phyloP scores from a whole-genome alignment of 2,888 invertebrate genomes.

The Torymus tubicola region DNA sequence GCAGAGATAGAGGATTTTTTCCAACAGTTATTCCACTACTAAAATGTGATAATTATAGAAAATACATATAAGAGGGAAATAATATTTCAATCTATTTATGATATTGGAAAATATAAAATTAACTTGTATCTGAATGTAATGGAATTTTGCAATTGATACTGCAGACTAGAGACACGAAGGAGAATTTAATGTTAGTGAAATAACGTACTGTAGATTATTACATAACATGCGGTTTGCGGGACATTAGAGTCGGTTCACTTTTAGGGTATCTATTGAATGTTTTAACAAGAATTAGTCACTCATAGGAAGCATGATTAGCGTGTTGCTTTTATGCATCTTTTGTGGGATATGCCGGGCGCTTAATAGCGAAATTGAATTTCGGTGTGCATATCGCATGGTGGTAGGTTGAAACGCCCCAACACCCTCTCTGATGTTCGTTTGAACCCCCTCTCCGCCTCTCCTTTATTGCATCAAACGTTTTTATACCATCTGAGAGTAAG shows the following conservation, averaged over 20 bases:
- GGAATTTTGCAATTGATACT: no score
- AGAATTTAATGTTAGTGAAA: no score
- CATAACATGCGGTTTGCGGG: no score
- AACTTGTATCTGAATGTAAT: no score
- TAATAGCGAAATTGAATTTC: conserved; percentile 53
- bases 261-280: conserved; percentile 26
- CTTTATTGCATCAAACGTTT: conserved; percentile 41
- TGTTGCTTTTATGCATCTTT: conserved; percentile 44
- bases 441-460: conserved; percentile 10
- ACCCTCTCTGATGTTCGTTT: conserved; percentile 49
- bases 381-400: conserved; percentile 33
- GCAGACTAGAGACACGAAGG: no score
- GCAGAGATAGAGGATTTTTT: no score
- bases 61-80: no score
- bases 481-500: conserved; percentile 25
- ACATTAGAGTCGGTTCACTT: not conserved
- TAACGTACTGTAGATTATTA: no score
- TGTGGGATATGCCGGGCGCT: conserved; percentile 27
- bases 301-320: conserved; percentile 16
- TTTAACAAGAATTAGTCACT: conserved; percentile 42
- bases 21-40: no score
- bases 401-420: conserved; percentile 38
- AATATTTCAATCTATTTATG: no score
- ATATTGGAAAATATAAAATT: no score
- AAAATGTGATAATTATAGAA: no score